phyloP scores from a whole-genome alignment of 2,113 vertebrate genomes.

The Tangachromis dhanisi region DNA sequence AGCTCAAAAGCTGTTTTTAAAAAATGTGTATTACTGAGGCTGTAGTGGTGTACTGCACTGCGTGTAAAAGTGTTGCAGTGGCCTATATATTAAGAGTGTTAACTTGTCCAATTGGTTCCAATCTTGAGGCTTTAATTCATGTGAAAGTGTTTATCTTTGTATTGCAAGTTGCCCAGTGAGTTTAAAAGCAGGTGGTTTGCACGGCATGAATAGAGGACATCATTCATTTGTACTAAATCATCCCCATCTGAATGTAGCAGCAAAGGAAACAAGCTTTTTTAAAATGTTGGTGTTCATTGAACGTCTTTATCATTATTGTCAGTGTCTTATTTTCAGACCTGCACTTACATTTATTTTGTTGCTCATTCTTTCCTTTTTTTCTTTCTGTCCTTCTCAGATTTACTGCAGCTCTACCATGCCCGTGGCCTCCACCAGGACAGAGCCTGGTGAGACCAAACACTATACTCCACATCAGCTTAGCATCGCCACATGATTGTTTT shows the following conservation, averaged over 20 bases:
- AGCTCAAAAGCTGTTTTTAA: not conserved
- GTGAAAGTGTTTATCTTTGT: not conserved
- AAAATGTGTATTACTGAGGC: not conserved
- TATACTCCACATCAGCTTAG: not conserved
- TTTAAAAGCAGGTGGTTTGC: not conserved
- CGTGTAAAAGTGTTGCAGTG: not conserved
- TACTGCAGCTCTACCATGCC: constrained; percentile 60
- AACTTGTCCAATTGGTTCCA: not conserved
- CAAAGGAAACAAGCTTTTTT: not conserved
- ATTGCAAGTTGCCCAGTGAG: not conserved
- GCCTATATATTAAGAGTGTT: not conserved
- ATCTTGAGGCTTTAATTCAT: not conserved
- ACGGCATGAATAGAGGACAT: not conserved
- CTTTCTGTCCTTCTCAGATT: constrained; percentile 9
- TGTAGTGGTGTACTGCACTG: not conserved
- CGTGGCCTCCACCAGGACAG: constrained; percentile 67
- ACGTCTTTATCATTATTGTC: not conserved
- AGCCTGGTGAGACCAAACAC: constrained; percentile 60
- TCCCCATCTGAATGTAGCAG: not conserved
- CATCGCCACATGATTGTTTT: not conserved
- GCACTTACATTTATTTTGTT: not conserved
- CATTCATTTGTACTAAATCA: not conserved
- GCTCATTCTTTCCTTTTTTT: not conserved
- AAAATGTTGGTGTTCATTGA: not conserved
- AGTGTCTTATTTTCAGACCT: not conserved